Percentiles rank a stretch among this genome's conserved stretches.
Evolutionary conservation across 1,140 invertebrate species (phyloP).

Genomic region (Cydia pomonella): DNA sequence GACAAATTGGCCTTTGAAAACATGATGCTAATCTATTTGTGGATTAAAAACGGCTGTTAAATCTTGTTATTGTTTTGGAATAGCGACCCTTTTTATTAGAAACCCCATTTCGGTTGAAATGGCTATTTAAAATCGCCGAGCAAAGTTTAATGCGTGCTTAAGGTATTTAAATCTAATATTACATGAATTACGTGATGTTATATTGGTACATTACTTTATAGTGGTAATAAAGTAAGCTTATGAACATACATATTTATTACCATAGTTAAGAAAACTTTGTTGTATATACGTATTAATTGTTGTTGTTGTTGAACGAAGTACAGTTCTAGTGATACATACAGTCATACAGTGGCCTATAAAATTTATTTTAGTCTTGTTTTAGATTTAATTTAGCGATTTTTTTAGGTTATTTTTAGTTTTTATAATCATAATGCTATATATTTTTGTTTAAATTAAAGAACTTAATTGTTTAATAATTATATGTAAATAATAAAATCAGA

Average conservation of each 20-base stretch:
- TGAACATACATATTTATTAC: not conserved
- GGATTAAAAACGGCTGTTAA: constrained; percentile 54
- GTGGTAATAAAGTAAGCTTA: not conserved
- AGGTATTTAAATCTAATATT: not conserved
- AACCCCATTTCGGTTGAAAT: constrained; percentile 30
- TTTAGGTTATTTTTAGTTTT: too few relatives aligned
- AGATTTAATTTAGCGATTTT: too few relatives aligned
- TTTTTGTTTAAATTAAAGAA: too few relatives aligned
- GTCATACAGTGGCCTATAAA: too few relatives aligned
- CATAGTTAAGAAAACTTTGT: too few relatives aligned
- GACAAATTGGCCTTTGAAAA: constrained; percentile 53
- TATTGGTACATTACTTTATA: not conserved
- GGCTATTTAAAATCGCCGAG: constrained; percentile 2
- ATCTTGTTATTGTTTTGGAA: constrained; percentile 45
- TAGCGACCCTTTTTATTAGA: constrained; percentile 31
- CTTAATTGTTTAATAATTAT: too few relatives aligned
- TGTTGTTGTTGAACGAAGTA: too few relatives aligned
- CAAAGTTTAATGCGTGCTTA: constrained; percentile 15
- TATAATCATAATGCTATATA: too few relatives aligned
- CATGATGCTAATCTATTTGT: constrained; percentile 56
- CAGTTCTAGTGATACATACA: too few relatives aligned
- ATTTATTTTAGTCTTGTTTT: too few relatives aligned
- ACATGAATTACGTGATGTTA: not conserved
- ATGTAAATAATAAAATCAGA: too few relatives aligned
- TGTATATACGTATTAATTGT: too few relatives aligned